These are phyloP conservation scores for Microchrysa polita DNA, from an alignment of 2,888 invertebrate species.

Conservation along the genomic window DNA sequence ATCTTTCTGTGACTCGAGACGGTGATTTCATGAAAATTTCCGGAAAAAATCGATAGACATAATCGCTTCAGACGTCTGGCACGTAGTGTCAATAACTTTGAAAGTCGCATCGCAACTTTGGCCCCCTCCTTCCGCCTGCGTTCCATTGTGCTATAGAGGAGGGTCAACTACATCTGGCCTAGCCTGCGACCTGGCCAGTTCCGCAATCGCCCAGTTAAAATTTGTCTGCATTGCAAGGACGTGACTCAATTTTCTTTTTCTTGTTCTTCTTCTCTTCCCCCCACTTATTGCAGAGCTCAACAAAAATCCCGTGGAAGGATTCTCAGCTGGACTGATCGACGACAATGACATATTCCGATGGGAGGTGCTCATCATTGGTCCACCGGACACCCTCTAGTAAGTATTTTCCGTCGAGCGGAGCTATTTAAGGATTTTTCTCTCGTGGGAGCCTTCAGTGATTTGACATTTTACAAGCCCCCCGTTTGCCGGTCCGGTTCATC, in stretches of 20 bases:
- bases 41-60: conserved; percentile 39
- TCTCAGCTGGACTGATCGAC: conserved; percentile 99
- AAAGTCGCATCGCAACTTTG: too few relatives aligned
- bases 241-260: not conserved
- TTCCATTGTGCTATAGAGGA: conserved; percentile 1
- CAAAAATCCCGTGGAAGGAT: conserved; percentile 99
- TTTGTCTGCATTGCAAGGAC: not conserved
- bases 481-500: not conserved
- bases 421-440: too few relatives aligned
- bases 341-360: conserved; percentile 99
- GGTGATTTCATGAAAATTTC: conserved; percentile 5
- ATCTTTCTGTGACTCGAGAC: not conserved
- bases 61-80: conserved; percentile 19
- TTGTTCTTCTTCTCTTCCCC: conserved; percentile 40
- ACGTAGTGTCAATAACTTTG: conserved; percentile 5
- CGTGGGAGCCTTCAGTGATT: not conserved
- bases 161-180: not conserved
- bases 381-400: conserved; percentile 98
- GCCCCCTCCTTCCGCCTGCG: not conserved
- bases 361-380: conserved; percentile 99
- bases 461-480: not conserved
- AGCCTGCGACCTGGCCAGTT: not conserved
- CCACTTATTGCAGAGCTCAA: conserved; percentile 84
- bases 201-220: conserved; percentile 1
- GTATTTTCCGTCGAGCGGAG: conserved; percentile 67